Base-by-base conservation (phyloP, 2,888 invertebrate genomes). In the Flabesymbios commensalis region DNA sequence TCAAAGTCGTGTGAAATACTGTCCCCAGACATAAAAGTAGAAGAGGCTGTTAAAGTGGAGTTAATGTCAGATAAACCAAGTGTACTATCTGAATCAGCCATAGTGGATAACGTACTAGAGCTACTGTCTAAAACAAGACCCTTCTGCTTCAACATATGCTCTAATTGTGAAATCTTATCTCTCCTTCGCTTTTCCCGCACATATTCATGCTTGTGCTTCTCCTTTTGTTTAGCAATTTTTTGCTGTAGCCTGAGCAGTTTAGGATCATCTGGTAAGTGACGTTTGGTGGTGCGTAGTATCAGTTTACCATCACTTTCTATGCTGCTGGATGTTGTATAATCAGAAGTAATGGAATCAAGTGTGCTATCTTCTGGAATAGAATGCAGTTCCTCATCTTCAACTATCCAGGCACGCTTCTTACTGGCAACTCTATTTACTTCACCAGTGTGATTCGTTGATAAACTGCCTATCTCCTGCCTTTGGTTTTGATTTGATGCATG, bases 321-420 rank as follows among this genome's bases (percentile, higher is more conserved):
- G 29, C 57, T 49, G 28, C 65, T 66, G 14, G 49, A 43, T 17
- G 64, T 64, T 2, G 63, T 65, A 24, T 61, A 61, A 26, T 64
- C 61, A 0, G 62, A 60, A n/a, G 47, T 59, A 5, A 61, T 24
- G 0, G 65, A 65, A n/a, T 67, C 67, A 3, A 67, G 45, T 1
- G 65, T 66, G 24, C 33, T 45, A 65, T 77, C 77, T 59, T 79
- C 79, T 2, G 79, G 76, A 19, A 79, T 78, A n/a, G 78, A 78
- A 58, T 74, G 75, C 54, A 79, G 58, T 3, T 71, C 74, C 74
- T 55, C 74, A 67, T 59, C 77, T 72, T 28, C 72, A 71, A 49
- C 73, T 72, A 67, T 72, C 73, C 31, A 74, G 59, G 43, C 60
- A 56, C 5, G 59, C 61, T 19, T 64, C 63, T 57, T 59, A 58